phyloP scores from a whole-genome alignment of 2,113 vertebrate species.

The Dipodomys stephensi region DNA sequence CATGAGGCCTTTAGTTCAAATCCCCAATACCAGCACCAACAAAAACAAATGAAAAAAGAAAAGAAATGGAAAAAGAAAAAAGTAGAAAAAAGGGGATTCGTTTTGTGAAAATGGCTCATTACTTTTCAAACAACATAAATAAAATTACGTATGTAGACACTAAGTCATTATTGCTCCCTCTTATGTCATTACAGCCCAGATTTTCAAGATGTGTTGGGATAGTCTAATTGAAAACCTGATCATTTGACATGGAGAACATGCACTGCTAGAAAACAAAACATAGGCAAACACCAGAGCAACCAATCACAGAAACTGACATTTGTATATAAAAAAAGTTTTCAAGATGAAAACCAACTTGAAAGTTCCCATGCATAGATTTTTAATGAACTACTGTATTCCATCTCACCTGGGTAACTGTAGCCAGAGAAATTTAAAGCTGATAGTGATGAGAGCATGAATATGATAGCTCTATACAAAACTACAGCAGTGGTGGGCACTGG shows the following conservation, averaged over 20 bases:
- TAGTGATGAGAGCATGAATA: background rate
- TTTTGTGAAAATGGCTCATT: background rate
- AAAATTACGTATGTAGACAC: background rate
- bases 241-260: background rate
- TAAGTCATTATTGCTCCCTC: background rate
- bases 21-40: too few species aligned
- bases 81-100: too few species aligned
- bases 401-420: background rate
- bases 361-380: background rate
- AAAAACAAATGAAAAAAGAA: too few species aligned
- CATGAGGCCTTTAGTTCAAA: too few species aligned
- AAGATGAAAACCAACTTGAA: background rate
- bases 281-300: background rate
- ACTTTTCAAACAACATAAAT: background rate
- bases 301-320: background rate
- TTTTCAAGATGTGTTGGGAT: background rate
- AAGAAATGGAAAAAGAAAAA: too few species aligned
- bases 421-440: background rate
- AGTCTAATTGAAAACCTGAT: background rate
- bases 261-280: background rate
- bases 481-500: background rate
- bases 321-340: slow-evolving; percentile 14
- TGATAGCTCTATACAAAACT: background rate
- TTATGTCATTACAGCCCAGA: too few species aligned
- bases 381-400: background rate